These are phyloP conservation scores for Oncorhynchus tshawytscha DNA, from an alignment of 2,113 vertebrate species.

Conservation along the genomic window DNA sequence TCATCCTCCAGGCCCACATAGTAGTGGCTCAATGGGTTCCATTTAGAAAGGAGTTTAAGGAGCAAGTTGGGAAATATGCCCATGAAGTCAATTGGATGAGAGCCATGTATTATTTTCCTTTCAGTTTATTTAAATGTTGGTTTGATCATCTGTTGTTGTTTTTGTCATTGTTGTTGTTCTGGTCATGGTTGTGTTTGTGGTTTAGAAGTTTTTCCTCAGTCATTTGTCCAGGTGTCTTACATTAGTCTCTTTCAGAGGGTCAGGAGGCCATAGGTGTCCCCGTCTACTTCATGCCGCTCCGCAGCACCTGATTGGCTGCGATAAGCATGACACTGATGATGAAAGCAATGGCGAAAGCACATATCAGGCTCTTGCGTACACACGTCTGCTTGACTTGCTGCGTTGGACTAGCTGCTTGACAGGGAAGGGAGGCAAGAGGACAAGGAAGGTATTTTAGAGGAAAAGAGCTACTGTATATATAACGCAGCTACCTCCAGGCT, in stretches of 20 bases:
- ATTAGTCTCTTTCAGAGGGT: slow-evolving; percentile 33
- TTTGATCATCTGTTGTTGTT: slow-evolving; percentile 39
- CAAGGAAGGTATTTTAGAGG: not conserved
- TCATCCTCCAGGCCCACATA: slow-evolving; percentile 22
- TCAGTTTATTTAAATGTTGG: slow-evolving; percentile 23
- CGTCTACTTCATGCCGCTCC: slow-evolving; percentile 92
- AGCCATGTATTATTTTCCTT: slow-evolving; percentile 5
- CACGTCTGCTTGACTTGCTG: slow-evolving; percentile 98
- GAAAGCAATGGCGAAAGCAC: slow-evolving; percentile 96
- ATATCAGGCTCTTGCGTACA: slow-evolving; percentile 94
- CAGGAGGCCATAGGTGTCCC: slow-evolving; percentile 28
- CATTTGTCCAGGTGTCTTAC: slow-evolving; percentile 5
- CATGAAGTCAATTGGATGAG: not conserved
- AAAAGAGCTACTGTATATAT: not conserved
- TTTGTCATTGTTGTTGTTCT: no score
- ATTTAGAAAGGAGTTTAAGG: not conserved
- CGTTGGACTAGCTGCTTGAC: slow-evolving; percentile 85
- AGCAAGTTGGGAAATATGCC: not conserved
- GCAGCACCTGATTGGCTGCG: slow-evolving; percentile 95
- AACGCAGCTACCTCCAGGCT: not conserved
- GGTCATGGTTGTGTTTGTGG: no score
- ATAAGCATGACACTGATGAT: slow-evolving; percentile 99
- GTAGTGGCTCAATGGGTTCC: not conserved
- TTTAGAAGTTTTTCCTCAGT: slow-evolving; percentile 21
- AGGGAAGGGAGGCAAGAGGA: slow-evolving; percentile 22